Evolutionary conservation across 2,888 invertebrate genomes (phyloP).

Genomic region (Ophion obscuratus): DNA sequence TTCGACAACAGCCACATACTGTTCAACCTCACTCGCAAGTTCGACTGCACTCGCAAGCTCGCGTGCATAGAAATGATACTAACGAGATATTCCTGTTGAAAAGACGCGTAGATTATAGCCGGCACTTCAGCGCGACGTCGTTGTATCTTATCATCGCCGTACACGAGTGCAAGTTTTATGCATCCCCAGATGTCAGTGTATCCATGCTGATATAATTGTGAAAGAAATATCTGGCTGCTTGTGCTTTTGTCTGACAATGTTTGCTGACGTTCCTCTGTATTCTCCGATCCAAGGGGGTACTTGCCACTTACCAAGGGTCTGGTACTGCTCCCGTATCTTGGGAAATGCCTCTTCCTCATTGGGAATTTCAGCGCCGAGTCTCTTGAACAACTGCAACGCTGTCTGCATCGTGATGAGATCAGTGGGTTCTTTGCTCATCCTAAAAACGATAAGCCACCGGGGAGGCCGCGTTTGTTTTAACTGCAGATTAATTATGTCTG

Average conservation of each 20-base stretch:
- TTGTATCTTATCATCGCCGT: background rate
- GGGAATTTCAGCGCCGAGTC: conserved; percentile 88
- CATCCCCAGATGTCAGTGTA: background rate
- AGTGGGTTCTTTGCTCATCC: conserved; percentile 88
- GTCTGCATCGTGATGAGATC: conserved; percentile 90
- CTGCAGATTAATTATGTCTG: conserved; percentile 48
- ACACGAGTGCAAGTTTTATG: background rate
- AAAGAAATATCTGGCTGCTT: background rate
- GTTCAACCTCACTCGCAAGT: too few species aligned
- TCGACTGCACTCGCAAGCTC: too few species aligned
- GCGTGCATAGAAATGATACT: background rate
- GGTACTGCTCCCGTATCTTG: conserved; percentile 90
- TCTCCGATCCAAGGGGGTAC: conserved; percentile 1
- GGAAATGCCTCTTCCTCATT: conserved; percentile 90
- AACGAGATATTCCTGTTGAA: background rate
- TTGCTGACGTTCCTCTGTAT: background rate
- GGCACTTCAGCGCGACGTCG: background rate
- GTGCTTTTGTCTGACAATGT: conserved; percentile 22
- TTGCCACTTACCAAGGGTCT: conserved; percentile 86
- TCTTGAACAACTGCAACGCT: conserved; percentile 89
- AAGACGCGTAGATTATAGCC: background rate
- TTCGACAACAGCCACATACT: too few species aligned
- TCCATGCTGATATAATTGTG: background rate
- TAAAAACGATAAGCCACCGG: conserved; percentile 72
- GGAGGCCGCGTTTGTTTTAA: conserved; percentile 35